Conservation (phyloP, 2,797 vertebrate species). For the Notoglanidium macrostoma region DNA sequence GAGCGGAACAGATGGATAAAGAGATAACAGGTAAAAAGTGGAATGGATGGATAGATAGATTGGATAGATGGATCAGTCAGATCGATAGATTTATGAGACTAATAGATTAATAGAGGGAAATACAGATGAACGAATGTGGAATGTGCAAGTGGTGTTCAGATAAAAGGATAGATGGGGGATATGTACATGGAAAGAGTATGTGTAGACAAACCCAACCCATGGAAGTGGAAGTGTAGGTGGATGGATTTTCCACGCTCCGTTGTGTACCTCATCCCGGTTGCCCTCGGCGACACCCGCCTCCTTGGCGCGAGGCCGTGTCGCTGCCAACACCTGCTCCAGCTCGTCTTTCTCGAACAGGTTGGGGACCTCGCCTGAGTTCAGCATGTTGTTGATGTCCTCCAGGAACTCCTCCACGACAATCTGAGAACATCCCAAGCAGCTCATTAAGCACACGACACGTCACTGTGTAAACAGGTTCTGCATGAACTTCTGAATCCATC, state of each 20-base stretch:
- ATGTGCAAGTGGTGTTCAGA: too few species aligned
- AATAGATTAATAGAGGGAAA: too few species aligned
- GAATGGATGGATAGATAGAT: not conserved
- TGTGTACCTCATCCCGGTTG: constrained; percentile 82
- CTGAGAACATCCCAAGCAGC: constrained; percentile 56
- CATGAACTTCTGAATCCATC: not conserved
- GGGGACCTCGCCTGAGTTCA: constrained; percentile 84
- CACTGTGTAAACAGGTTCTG: not conserved
- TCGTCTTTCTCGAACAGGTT: constrained; percentile 86
- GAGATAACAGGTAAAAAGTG: too few species aligned
- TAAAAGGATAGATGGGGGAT: not conserved
- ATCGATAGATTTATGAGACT: too few species aligned
- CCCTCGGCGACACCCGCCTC: constrained; percentile 81
- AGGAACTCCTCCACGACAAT: constrained; percentile 83
- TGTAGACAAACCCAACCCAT: not conserved
- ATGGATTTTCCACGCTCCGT: not conserved
- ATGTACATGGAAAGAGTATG: not conserved
- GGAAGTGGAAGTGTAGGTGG: not conserved
- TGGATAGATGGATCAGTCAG: too few species aligned
- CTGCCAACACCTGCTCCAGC: constrained; percentile 80
- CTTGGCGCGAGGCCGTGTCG: constrained; percentile 81
- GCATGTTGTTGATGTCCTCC: constrained; percentile 86
- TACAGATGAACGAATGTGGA: too few species aligned
- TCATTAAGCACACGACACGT: not conserved
- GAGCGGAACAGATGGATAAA: not conserved